phyloP scores from a whole-genome alignment of 2,113 vertebrate species.

The Oncorhynchus kisutch region DNA sequence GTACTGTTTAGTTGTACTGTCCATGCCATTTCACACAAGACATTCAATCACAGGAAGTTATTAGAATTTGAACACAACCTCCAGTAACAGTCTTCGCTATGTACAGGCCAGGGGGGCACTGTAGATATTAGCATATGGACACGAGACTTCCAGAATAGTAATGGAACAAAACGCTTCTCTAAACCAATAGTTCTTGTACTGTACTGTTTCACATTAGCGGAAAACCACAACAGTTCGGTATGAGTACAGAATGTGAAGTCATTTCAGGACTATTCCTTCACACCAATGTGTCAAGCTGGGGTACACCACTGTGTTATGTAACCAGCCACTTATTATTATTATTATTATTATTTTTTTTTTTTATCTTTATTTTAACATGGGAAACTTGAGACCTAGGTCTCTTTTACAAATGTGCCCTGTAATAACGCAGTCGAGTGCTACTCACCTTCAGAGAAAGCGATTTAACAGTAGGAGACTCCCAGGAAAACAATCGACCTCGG shows the following conservation, averaged over 20 bases:
- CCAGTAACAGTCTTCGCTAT: slow-evolving; percentile 21
- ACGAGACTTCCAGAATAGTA: slow-evolving; percentile 8
- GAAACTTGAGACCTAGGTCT: no score
- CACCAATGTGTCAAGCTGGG: slow-evolving; percentile 36
- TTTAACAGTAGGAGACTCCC: slow-evolving; percentile 35
- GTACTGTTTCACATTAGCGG: not conserved
- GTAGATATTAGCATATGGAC: not conserved
- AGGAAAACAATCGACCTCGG: slow-evolving; percentile 29
- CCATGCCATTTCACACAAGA: not conserved
- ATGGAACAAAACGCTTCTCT: slow-evolving; percentile 4
- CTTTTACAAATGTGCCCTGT: no score
- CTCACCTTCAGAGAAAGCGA: slow-evolving; percentile 32
- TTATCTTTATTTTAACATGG: no score
- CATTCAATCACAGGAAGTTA: not conserved
- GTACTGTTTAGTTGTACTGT: no score
- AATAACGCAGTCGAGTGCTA: slow-evolving; percentile 23
- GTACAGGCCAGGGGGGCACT: not conserved
- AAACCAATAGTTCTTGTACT: slow-evolving; percentile 9
- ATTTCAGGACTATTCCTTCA: slow-evolving; percentile 46
- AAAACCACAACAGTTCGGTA: not conserved
- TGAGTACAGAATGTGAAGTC: slow-evolving; percentile 14
- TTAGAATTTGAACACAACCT: slow-evolving; percentile 13
- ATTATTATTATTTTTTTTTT: no score
- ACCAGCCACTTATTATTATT: slow-evolving; percentile 29
- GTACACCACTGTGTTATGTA: slow-evolving; percentile 42